Conservation (phyloP, 2,797 vertebrate genomes). For the Antrozous pallidus region DNA sequence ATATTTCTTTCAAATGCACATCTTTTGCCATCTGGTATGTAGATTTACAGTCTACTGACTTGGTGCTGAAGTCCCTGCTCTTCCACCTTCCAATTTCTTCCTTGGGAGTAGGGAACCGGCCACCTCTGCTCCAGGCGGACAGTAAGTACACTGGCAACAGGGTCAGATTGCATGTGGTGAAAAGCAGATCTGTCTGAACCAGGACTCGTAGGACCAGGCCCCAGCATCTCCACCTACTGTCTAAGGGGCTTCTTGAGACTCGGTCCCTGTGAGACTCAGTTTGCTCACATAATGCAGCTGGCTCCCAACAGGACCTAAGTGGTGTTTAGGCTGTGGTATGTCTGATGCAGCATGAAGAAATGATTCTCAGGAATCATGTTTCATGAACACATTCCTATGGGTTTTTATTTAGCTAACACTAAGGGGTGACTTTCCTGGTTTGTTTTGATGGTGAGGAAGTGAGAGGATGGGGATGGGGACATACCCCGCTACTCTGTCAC, state of each 20-base stretch:
- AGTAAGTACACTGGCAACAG: not conserved
- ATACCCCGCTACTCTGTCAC: not conserved
- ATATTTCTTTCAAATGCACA: not conserved
- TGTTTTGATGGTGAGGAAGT: not conserved
- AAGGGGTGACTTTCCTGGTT: not conserved
- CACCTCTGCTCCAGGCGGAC: not conserved
- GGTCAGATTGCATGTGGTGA: not conserved
- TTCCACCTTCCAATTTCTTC: rapidly evolving
- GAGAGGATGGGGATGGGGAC: not conserved
- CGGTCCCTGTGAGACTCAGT: rapidly evolving
- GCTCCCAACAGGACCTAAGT: not conserved
- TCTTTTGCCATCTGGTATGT: not conserved
- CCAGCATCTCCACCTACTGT: not conserved
- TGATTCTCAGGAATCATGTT: not conserved
- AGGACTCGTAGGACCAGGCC: rapidly evolving
- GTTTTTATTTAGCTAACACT: not conserved
- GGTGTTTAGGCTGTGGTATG: not conserved
- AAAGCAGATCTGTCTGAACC: not conserved
- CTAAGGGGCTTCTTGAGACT: not conserved
- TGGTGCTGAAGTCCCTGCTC: not conserved
- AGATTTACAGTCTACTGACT: not conserved
- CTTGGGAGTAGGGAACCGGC: not conserved
- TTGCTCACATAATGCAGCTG: not conserved
- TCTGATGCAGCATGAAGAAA: not conserved
- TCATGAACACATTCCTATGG: not conserved